These are phyloP conservation scores for Guaruba guarouba DNA, from an alignment of 2,113 vertebrate genomes.

Conservation along the genomic window DNA sequence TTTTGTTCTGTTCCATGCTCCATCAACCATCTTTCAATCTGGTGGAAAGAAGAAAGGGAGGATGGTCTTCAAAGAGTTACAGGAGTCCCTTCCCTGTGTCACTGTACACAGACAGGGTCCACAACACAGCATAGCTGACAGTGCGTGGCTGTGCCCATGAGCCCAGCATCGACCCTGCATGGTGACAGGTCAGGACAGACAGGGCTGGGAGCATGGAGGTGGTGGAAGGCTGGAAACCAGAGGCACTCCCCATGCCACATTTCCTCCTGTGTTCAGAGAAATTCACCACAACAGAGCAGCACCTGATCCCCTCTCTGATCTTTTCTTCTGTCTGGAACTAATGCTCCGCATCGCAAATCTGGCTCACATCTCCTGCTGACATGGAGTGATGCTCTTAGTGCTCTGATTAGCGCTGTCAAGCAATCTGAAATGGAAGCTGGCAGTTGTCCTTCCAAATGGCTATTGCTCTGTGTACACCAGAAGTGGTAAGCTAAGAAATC, in stretches of 20 bases:
- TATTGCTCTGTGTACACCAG: slow-evolving; percentile 69
- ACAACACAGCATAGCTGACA: accelerated
- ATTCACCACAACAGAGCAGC: neutral
- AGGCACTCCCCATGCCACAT: neutral
- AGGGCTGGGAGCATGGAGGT: neutral
- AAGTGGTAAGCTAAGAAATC: slow-evolving; percentile 76
- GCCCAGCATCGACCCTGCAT: accelerated
- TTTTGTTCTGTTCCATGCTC: neutral
- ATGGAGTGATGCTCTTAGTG: slow-evolving; percentile 57
- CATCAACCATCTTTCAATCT: neutral
- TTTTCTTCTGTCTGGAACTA: neutral
- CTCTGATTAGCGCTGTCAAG: slow-evolving; percentile 69
- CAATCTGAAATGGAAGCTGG: slow-evolving; percentile 73
- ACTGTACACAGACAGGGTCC: neutral
- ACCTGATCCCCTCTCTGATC: neutral
- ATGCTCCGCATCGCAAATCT: neutral
- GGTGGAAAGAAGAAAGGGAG: neutral
- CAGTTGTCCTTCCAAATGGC: slow-evolving; percentile 77
- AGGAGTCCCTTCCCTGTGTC: neutral
- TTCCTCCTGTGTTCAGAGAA: neutral
- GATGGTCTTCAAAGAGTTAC: neutral
- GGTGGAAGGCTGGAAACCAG: neutral
- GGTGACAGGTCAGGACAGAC: neutral
- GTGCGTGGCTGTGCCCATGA: neutral
- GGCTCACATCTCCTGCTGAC: neutral